Conservation (phyloP, 2,113 vertebrate species). For the Platanista minor region DNA sequence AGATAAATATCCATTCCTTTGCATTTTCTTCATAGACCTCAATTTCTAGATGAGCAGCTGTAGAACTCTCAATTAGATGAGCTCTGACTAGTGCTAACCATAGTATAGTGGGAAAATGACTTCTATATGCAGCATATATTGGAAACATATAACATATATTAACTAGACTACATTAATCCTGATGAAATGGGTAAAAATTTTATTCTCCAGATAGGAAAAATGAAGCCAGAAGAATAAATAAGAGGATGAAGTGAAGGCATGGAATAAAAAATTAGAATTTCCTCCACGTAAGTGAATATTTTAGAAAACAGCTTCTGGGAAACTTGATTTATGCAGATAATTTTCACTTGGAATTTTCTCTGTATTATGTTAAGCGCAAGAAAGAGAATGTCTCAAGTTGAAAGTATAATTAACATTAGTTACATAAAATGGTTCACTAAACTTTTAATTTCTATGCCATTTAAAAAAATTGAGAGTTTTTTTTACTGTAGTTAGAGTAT, state of each 20-base stretch:
- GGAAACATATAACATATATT: neutral
- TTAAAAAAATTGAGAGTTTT: neutral
- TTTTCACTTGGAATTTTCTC: neutral
- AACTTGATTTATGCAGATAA: neutral
- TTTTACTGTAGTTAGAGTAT: neutral
- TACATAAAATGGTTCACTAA: neutral
- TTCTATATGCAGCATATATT: neutral
- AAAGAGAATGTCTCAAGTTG: neutral
- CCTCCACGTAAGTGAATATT: neutral
- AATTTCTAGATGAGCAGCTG: neutral
- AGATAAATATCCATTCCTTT: neutral
- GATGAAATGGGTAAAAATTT: neutral
- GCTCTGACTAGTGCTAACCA: neutral
- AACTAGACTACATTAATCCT: neutral
- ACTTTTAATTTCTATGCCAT: neutral
- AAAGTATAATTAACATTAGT: neutral
- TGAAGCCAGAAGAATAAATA: neutral
- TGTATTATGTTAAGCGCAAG: neutral
- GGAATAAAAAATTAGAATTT: neutral
- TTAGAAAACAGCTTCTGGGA: neutral
- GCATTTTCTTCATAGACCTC: neutral
- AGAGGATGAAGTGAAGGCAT: neutral
- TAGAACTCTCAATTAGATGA: neutral
- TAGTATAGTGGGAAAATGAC: neutral
- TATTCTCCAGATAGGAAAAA: neutral